Evolutionary conservation across 2,113 vertebrate species (phyloP), one percentile per base, ranked within the genome.

Genomic region (Jaculus jaculus): DNA sequence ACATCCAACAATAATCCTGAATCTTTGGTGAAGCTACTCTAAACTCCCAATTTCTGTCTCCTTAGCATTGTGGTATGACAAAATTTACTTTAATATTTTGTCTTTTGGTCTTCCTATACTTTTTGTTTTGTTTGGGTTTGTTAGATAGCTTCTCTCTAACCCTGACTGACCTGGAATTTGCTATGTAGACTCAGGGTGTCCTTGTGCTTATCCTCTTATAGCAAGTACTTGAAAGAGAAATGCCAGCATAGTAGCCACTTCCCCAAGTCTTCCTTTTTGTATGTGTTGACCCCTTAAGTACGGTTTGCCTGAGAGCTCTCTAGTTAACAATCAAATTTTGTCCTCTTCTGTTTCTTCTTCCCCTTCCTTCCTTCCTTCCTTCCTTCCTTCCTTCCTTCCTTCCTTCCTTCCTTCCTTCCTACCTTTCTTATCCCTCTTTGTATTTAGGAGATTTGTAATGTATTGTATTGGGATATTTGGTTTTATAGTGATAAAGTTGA

Each of bases 1-100:
- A 24, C 11, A 75, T 94, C 79, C n/a, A 95, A 54, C 15, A 54
- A 58, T 92, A 81, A 86, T 11, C 54, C 54, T 93, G 34, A 34
- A 3, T 80, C 13, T 75, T 86, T 66, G 54, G 37, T 18, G 63
- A 82, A 17, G 30, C 18, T 32, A 7, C 30, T 65, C 28, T 23
- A 42, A 74, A 65, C 24, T 84, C 23, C 23, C 30, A 47, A 9
- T 30, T 92, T 71, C 61, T 39, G 13, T 93, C 58, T 91, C 69
- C 13, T 54, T 71, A 84, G n/a, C 20, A 18, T 18, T 82, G 1
- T n/a, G 28, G 30, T 23, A 58, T 89, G n/a, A 15, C 37, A 73
- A 79, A 65, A 78, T 68, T 39, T 85, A 32, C 42, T 91, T 12
- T 79, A 32, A 37, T 77, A 42, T 47, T 83, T 90, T 26, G 69